These are phyloP conservation scores for Euzetes globulus DNA, from an alignment of 2,888 invertebrate genomes.

Conservation along the genomic window DNA sequence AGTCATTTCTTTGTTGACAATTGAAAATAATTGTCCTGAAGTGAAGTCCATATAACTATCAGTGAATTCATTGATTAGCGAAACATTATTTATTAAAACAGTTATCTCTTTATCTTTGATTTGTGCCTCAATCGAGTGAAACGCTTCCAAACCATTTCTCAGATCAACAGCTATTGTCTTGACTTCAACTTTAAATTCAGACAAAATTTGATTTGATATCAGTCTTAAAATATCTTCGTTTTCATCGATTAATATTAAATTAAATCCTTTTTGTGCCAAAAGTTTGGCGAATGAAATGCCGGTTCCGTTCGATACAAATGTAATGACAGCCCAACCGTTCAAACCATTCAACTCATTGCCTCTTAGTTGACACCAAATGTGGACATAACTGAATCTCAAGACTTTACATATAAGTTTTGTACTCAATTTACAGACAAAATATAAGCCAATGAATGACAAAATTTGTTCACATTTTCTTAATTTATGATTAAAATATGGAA, in stretches of 20 bases:
- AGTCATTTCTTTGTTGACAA: conserved; percentile 21
- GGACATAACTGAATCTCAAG: background rate
- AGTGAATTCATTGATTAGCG: background rate
- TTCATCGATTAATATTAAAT: conserved; percentile 13
- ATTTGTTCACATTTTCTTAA: background rate
- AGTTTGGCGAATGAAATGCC: background rate
- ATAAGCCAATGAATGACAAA: conserved; percentile 7
- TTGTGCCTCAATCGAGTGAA: background rate
- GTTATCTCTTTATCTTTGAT: conserved; percentile 5
- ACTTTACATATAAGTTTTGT: background rate
- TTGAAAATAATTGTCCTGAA: background rate
- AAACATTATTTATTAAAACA: conserved; percentile 7
- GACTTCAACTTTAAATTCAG: conserved; percentile 16
- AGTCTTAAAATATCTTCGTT: background rate
- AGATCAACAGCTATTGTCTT: conserved; percentile 14
- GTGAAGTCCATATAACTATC: background rate
- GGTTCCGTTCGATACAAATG: background rate
- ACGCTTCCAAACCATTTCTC: background rate
- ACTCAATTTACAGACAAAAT: conserved; percentile 7
- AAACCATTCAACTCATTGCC: background rate
- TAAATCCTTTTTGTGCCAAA: background rate
- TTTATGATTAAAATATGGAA: background rate
- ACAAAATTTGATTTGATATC: background rate
- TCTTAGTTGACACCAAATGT: conserved; percentile 7
- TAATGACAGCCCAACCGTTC: conserved; percentile 4